Evolutionary conservation across 2,888 invertebrate species (phyloP).

Genomic region (Ormyrus rosae): DNA sequence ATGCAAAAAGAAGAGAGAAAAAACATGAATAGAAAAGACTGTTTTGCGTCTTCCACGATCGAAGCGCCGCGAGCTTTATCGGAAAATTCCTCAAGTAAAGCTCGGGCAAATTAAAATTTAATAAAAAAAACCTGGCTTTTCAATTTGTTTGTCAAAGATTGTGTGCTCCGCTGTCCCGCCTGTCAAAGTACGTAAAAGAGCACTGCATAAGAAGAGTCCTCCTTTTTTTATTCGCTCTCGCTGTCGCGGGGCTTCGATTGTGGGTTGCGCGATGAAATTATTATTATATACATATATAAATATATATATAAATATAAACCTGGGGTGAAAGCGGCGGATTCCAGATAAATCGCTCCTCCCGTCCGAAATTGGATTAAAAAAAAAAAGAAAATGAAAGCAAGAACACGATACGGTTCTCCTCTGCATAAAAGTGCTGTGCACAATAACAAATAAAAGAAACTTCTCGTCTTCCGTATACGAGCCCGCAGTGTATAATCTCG

Average conservation of each 20-base stretch:
- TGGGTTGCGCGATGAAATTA: slow-evolving; percentile 34
- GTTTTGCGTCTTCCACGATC: slow-evolving; percentile 35
- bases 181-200: not conserved
- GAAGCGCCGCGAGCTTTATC: slow-evolving; percentile 5
- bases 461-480: slow-evolving; percentile 54
- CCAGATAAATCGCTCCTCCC: slow-evolving; percentile 53
- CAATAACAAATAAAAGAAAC: slow-evolving; percentile 39
- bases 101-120: not conserved
- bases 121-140: slow-evolving; percentile 8
- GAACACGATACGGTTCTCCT: slow-evolving; percentile 27
- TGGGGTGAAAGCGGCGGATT: slow-evolving; percentile 42
- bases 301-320: slow-evolving; percentile 13
- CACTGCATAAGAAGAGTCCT: no score
- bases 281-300: slow-evolving; percentile 32
- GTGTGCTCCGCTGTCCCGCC: no score
- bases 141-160: slow-evolving; percentile 13
- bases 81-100: not conserved
- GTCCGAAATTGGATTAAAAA: slow-evolving; percentile 47
- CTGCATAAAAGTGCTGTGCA: slow-evolving; percentile 34
- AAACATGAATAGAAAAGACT: slow-evolving; percentile 53
- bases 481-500: slow-evolving; percentile 9
- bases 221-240: no score
- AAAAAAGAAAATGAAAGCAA: slow-evolving; percentile 7
- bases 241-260: slow-evolving; percentile 29
- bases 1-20: slow-evolving; percentile 18